Evolutionary conservation across 2,113 vertebrate species (phyloP), one percentile per base, ranked within the genome.

Genomic region (Eurystomus gularis): DNA sequence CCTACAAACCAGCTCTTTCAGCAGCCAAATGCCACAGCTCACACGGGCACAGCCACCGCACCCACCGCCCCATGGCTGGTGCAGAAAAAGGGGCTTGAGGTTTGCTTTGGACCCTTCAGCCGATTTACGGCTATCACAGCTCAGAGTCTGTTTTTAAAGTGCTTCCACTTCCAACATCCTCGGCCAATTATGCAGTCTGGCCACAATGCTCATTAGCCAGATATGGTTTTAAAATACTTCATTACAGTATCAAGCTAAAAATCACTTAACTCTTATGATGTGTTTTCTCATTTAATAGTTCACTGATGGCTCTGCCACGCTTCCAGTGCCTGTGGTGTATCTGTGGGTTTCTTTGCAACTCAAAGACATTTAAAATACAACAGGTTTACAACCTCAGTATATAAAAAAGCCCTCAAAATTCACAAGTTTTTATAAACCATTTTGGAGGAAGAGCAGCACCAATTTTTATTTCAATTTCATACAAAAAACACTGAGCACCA

Each of bases 31-130:
- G 1, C 49, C 54, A 21, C 1, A 0, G 24, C 49, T 58, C 54
- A 7, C 2, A 0, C 0, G 1, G 60, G 70, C 78, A 61, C 1
- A 1, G 64, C 24, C 71, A 49, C 20, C 0, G 5, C 57, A 24
- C 24, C 28, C 55, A 8, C 60, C 26, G 70, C 23, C 57, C 60
- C 33, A 2, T 0, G 1, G 21, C 44, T 26, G 49, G 35, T 14
- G 48, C 5, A 2, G 37, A 14, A 37, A 28, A 23, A 65, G 25
- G 51, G 39, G 0, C 24, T 13, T 3, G 23, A 37, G 51, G 5
- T 15, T 78, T 87, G 28, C 21, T 78, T 39, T 64, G 54, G 55
- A 31, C 12, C 57, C 61, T 75, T 24, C 46, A 54, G 37, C 54
- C 13, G 0, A 33, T 31, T 52, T n/a, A 31, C 39, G 82, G 40